Evolutionary conservation across 2,113 vertebrate species (phyloP).

Genomic region (Notiomystis cincta): DNA sequence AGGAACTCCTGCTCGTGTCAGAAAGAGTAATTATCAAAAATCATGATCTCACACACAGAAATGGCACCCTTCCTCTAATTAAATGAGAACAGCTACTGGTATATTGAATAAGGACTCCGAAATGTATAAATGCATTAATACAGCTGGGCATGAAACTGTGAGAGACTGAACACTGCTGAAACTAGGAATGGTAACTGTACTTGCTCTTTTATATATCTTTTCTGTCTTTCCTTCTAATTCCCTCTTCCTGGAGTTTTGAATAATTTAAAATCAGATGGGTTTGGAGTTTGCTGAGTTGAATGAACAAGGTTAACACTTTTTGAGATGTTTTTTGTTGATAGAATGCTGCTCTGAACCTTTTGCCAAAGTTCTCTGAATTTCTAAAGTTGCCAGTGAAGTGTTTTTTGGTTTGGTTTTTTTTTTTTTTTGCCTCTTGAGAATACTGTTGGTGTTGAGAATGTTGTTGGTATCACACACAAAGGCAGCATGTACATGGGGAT

Average conservation of each 20-base stretch:
- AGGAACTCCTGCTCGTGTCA: neutral
- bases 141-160: neutral
- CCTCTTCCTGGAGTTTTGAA: neutral
- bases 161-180: neutral
- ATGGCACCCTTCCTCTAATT: neutral
- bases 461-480: too few relatives aligned
- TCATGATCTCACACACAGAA: neutral
- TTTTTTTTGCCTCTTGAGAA: neutral
- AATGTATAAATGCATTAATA: neutral
- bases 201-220: neutral
- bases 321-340: neutral
- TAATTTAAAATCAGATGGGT: neutral
- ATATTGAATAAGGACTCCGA: neutral
- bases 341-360: neutral
- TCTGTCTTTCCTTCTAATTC: neutral
- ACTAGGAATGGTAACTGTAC: neutral
- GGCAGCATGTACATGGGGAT: neutral
- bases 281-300: neutral
- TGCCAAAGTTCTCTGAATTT: neutral
- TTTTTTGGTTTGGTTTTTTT: neutral
- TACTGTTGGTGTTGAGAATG: too few relatives aligned
- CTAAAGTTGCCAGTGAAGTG: neutral
- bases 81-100: neutral
- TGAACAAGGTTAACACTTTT: neutral
- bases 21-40: neutral